Percentiles rank a stretch among this genome's conserved stretches.
These are phyloP conservation scores for Neolamprologus fasciatus DNA, from an alignment of 2,113 vertebrate genomes.

Conservation along the genomic window DNA sequence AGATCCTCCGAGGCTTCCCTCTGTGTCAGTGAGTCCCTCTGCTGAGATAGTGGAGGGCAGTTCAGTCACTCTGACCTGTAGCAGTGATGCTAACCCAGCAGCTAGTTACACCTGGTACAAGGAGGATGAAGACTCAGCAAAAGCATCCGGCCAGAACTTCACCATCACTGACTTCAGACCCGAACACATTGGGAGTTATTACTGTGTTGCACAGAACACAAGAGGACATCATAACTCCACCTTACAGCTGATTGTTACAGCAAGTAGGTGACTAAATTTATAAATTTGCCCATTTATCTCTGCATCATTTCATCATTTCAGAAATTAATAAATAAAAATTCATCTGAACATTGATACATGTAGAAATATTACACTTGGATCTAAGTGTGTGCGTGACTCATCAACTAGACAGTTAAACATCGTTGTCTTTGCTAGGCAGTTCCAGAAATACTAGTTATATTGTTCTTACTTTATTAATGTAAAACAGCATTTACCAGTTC, in stretches of 20 bases:
- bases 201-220: background rate
- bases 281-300: background rate
- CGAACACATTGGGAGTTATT: background rate
- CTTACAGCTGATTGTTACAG: background rate
- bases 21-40: background rate
- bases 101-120: background rate
- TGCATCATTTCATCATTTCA: background rate
- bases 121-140: background rate
- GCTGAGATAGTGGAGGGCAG: background rate
- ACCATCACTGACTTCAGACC: background rate
- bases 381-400: background rate
- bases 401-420: background rate
- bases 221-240: background rate
- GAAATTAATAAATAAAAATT: background rate
- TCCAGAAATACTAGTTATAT: background rate
- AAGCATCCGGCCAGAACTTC: background rate
- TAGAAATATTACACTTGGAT: background rate
- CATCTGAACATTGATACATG: fast-evolving
- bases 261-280: background rate
- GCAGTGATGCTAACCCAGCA: conserved; percentile 1
- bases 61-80: conserved; percentile 8
- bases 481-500: background rate
- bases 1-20: background rate
- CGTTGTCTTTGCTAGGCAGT: background rate
- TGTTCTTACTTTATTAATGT: background rate